phyloP scores from a whole-genome alignment of 2,888 invertebrate species.

The Ctenicera cuprea region DNA sequence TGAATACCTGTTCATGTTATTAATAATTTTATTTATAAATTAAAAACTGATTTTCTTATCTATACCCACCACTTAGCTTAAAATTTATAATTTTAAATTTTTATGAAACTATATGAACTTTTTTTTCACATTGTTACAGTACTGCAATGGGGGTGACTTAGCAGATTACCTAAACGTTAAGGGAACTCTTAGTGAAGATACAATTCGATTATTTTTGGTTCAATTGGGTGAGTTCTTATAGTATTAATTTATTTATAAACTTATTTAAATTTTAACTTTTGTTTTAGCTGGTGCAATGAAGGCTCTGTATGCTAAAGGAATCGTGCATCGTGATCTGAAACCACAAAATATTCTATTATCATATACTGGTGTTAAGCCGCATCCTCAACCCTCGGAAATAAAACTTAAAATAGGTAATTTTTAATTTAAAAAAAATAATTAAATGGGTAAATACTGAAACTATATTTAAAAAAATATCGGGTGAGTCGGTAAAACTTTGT shows the following conservation, averaged over 20 bases:
- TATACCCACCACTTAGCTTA: no score
- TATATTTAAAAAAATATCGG: no score
- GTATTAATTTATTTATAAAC: background rate
- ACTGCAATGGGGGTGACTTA: constrained; percentile 99
- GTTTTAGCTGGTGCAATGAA: constrained; percentile 94
- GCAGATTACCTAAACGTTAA: constrained; percentile 95
- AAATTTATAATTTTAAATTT: no score
- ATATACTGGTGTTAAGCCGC: constrained; percentile 81
- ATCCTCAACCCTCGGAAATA: constrained; percentile 88
- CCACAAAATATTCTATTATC: constrained; percentile 99
- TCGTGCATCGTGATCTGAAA: constrained; percentile 99
- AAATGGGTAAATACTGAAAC: no score
- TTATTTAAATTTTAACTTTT: constrained; percentile 1
- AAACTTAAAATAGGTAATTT: constrained; percentile 93
- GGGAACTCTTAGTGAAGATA: constrained; percentile 97
- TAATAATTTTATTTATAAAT: no score
- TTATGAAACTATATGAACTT: no score
- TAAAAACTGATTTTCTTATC: no score
- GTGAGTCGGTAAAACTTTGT: no score
- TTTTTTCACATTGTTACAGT: constrained; percentile 86
- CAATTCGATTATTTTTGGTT: constrained; percentile 94
- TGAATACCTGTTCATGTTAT: no score
- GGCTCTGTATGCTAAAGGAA: constrained; percentile 97
- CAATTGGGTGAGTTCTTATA: constrained; percentile 84
- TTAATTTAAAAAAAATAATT: no score